Conservation (phyloP, 1,140 invertebrate genomes). For the Probaryconus sp. region DNA sequence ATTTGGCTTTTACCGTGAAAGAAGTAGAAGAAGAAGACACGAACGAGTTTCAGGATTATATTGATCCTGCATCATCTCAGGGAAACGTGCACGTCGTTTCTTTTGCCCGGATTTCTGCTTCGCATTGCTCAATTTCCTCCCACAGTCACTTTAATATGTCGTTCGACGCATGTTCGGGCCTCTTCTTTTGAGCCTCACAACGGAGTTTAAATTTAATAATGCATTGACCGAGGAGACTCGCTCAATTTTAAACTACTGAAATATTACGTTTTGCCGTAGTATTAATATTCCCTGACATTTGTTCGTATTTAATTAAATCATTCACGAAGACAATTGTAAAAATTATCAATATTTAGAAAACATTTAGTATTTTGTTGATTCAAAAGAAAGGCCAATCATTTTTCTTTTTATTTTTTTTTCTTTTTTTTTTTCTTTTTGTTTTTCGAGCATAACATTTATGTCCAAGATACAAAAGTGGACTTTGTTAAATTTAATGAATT, state of each 20-base stretch:
- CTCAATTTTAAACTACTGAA: conserved; percentile 11
- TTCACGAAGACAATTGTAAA: conserved; percentile 13
- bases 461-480: too few relatives aligned
- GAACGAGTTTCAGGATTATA: conserved; percentile 24
- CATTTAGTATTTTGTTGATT: too few relatives aligned
- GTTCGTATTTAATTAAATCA: conserved; percentile 6
- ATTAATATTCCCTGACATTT: conserved; percentile 26
- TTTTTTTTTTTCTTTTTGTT: too few relatives aligned
- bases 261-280: conserved; percentile 15
- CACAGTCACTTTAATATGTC: conserved; percentile 37
- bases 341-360: too few relatives aligned
- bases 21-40: conserved; percentile 4
- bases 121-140: conserved; percentile 37
- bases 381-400: too few relatives aligned
- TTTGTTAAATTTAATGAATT: too few relatives aligned
- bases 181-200: conserved; percentile 23
- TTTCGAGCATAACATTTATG: too few relatives aligned
- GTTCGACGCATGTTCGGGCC: conserved; percentile 21
- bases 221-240: conserved; percentile 20
- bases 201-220: conserved; percentile 48
- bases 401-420: too few relatives aligned
- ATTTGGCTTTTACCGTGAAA: conserved; percentile 4
- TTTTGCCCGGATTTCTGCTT: conserved; percentile 28
- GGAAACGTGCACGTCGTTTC: conserved; percentile 8
- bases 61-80: conserved; percentile 28